phyloP scores from a whole-genome alignment of 2,888 invertebrate genomes.

The Willowsia nigromaculata region DNA sequence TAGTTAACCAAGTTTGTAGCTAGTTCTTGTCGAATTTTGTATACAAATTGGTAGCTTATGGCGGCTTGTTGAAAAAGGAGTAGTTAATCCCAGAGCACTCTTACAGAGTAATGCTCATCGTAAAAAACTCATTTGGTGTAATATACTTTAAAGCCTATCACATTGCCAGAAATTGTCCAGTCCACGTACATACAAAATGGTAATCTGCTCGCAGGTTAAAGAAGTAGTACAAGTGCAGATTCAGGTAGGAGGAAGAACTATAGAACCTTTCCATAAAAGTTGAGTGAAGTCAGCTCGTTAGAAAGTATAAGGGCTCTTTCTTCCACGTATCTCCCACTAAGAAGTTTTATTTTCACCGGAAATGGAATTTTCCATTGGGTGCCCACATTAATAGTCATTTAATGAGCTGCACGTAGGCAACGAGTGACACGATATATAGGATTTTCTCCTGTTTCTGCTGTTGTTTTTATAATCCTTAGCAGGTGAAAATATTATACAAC shows the following conservation, averaged over 20 bases:
- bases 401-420: neutral
- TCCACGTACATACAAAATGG: neutral
- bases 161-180: neutral
- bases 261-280: neutral
- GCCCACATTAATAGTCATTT: neutral
- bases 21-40: no score
- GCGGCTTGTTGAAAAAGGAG: neutral
- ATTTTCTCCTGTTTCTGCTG: neutral
- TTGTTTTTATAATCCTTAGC: neutral
- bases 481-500: neutral
- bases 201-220: neutral
- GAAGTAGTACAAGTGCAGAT: neutral
- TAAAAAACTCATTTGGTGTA: neutral
- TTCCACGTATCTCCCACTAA: neutral
- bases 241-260: neutral
- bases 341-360: neutral
- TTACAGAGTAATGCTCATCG: neutral
- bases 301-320: neutral
- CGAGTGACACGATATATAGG: neutral
- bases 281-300: neutral
- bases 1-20: no score
- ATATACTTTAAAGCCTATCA: neutral
- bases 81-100: neutral
- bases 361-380: conserved; percentile 14
- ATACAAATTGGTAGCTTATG: neutral